Evolutionary conservation across 2,888 invertebrate genomes (phyloP).

Genomic region (Trissolcus japonicus): DNA sequence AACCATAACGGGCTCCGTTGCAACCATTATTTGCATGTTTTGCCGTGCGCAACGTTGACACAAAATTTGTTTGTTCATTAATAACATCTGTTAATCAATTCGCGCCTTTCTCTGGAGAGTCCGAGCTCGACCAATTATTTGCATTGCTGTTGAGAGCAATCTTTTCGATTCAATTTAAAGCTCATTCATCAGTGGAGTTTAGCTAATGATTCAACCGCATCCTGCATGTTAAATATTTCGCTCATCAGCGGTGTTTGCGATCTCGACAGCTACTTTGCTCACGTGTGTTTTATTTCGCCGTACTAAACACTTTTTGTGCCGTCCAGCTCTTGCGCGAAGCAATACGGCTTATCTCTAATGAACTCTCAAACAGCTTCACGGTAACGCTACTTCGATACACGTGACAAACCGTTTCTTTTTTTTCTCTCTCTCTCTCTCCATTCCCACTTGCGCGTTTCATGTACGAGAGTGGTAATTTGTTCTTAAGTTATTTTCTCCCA

Average conservation of each 20-base stretch:
- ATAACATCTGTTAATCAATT: constrained; percentile 16
- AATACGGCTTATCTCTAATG: constrained; percentile 44
- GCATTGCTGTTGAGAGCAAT: not conserved
- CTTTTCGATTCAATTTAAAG: too few relatives aligned
- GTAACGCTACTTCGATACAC: constrained; percentile 39
- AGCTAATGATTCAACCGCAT: too few relatives aligned
- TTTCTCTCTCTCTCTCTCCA: too few relatives aligned
- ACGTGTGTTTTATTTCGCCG: too few relatives aligned
- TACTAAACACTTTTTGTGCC: too few relatives aligned
- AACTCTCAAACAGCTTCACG: constrained; percentile 32
- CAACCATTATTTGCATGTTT: constrained; percentile 20
- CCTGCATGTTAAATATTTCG: not conserved
- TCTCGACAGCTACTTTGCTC: too few relatives aligned
- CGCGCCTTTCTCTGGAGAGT: not conserved
- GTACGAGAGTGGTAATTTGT: constrained; percentile 43
- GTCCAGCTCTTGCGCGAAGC: not conserved
- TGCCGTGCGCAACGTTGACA: constrained; percentile 2
- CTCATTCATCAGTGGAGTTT: too few relatives aligned
- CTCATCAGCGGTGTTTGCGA: too few relatives aligned
- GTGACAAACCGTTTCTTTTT: constrained; percentile 45
- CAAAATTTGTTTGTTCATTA: constrained; percentile 13
- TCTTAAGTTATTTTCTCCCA: constrained; percentile 42
- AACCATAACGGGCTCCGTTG: constrained; percentile 17
- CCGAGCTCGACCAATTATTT: not conserved
- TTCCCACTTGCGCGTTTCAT: constrained; percentile 23